A percentile compares a stretch with the other conserved stretches of the same genome.
Evolutionary conservation across 2,888 invertebrate genomes (phyloP).

Genomic region (Cancer borealis): DNA sequence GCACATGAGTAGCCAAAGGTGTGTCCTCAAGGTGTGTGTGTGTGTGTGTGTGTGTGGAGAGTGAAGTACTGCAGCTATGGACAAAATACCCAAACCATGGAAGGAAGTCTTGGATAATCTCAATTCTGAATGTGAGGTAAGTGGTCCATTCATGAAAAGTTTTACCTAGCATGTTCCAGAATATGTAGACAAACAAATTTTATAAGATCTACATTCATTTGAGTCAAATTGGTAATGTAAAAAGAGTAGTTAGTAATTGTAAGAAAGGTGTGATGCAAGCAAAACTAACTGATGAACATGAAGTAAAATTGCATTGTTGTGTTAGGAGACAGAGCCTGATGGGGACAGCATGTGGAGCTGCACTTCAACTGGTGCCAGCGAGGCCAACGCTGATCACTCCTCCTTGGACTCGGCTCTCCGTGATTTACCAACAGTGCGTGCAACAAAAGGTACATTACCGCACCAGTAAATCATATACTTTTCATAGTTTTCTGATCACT

Average conservation of each 20-base stretch:
- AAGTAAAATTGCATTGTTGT: neutral
- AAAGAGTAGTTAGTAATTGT: neutral
- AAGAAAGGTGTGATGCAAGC: neutral
- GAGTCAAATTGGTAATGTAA: neutral
- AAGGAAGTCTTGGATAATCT: neutral
- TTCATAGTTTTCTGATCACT: neutral
- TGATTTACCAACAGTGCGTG: constrained; percentile 14
- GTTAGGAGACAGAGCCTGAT: constrained; percentile 31
- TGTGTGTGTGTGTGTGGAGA: neutral
- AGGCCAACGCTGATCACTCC: neutral
- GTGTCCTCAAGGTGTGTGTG: neutral
- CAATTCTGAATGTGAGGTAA: constrained; percentile 17
- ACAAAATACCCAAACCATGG: neutral
- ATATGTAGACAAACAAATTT: neutral
- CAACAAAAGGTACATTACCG: neutral
- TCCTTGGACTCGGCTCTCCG: neutral
- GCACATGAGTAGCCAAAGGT: neutral
- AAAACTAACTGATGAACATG: neutral
- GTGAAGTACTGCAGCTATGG: neutral
- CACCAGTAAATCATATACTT: neutral
- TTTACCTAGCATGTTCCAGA: neutral
- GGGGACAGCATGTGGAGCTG: constrained; percentile 33
- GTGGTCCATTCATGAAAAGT: neutral
- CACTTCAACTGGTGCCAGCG: neutral
- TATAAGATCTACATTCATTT: neutral